Percentiles rank a stretch among this genome's conserved stretches.
Conservation (phyloP, 2,113 vertebrate species). For the Reinhardtius hippoglossoides region DNA sequence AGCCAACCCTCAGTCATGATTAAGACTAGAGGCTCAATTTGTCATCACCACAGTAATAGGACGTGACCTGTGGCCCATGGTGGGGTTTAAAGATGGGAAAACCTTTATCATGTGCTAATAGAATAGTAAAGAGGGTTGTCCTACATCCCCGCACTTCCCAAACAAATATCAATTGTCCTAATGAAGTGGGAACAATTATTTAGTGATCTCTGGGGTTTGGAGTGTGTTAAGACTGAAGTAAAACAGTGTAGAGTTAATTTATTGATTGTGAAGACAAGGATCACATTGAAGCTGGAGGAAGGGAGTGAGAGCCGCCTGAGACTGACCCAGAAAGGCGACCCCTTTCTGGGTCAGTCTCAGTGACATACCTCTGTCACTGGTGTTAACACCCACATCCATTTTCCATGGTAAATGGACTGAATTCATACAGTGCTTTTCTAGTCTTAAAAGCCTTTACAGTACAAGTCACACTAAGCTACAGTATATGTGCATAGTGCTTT, state of each 20-base stretch:
- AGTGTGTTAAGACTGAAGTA: background rate
- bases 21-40: too few relatives aligned
- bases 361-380: background rate
- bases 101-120: too few relatives aligned
- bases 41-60: too few relatives aligned
- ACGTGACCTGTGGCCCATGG: background rate
- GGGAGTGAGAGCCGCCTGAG: background rate
- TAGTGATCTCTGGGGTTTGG: background rate
- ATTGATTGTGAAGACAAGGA: background rate
- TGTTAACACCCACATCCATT: background rate
- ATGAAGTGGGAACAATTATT: too few relatives aligned
- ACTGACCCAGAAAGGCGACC: too few relatives aligned
- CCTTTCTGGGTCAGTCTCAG: too few relatives aligned
- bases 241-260: background rate
- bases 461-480: background rate
- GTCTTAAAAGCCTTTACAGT: background rate
- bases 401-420: background rate
- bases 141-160: too few relatives aligned
- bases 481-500: background rate
- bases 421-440: background rate
- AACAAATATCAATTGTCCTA: too few relatives aligned
- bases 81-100: background rate
- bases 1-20: too few relatives aligned
- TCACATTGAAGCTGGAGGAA: background rate
- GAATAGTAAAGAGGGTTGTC: too few relatives aligned